Evolutionary conservation across 2,888 invertebrate genomes (phyloP).

Genomic region (Ischnura elegans): DNA sequence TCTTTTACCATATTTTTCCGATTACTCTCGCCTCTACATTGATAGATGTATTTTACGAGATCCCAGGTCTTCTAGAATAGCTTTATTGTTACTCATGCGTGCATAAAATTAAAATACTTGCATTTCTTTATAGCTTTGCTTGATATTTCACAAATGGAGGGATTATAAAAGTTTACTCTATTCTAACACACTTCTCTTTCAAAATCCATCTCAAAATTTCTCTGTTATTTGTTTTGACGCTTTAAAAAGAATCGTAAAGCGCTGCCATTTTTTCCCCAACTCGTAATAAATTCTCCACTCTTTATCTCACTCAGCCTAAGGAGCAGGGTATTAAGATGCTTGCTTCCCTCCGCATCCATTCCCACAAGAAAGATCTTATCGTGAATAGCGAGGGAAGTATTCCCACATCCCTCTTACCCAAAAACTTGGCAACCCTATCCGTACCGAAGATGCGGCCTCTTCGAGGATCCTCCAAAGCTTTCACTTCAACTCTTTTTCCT

Average conservation of each 20-base stretch:
- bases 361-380: conserved; percentile 58
- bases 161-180: too few species aligned
- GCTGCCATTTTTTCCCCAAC: conserved; percentile 32
- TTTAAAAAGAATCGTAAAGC: conserved; percentile 17
- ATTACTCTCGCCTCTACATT: too few species aligned
- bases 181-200: background rate
- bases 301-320: conserved; percentile 45
- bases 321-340: conserved; percentile 61
- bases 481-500: conserved; percentile 29
- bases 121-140: too few species aligned
- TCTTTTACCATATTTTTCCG: too few species aligned
- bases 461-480: conserved; percentile 51
- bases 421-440: conserved; percentile 57
- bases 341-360: conserved; percentile 45
- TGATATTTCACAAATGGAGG: too few species aligned
- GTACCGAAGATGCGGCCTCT: background rate
- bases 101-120: too few species aligned
- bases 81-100: too few species aligned
- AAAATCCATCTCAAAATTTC: background rate
- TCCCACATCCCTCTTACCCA: conserved; percentile 65
- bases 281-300: conserved; percentile 30
- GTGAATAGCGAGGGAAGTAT: conserved; percentile 43
- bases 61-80: too few species aligned
- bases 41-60: too few species aligned
- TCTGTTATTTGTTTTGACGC: background rate